phyloP scores from a whole-genome alignment of 2,888 invertebrate genomes.

The Leptinotarsa haldemani region DNA sequence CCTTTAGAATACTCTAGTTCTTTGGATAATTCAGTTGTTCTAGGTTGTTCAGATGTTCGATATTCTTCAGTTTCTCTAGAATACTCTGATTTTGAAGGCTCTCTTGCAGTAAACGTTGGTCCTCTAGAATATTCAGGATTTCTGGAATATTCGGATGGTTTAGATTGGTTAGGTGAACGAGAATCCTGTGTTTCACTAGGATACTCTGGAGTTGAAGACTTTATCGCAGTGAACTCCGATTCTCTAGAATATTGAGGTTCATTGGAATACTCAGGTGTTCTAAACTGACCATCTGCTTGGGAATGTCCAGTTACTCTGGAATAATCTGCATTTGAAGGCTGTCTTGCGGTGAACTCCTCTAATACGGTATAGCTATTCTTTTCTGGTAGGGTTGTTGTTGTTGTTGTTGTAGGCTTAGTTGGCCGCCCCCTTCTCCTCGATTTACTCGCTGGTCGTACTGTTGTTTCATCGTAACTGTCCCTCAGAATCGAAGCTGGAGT shows the following conservation, averaged over 20 bases:
- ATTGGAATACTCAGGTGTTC: slow-evolving; percentile 40
- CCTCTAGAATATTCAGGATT: slow-evolving; percentile 24
- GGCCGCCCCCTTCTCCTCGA: slow-evolving; percentile 47
- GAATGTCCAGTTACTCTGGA: slow-evolving; percentile 25
- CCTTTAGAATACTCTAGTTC: slow-evolving; percentile 25
- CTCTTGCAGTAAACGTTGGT: background rate
- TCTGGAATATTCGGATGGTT: slow-evolving; percentile 38
- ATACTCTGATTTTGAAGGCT: background rate
- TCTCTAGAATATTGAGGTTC: slow-evolving; percentile 26
- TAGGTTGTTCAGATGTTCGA: slow-evolving; percentile 33
- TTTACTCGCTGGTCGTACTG: slow-evolving; percentile 38
- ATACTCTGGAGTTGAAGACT: slow-evolving; percentile 8
- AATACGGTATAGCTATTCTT: slow-evolving; percentile 57
- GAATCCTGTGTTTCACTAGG: slow-evolving; percentile 21
- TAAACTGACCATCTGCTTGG: slow-evolving; percentile 33
- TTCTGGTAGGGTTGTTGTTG: slow-evolving; percentile 45
- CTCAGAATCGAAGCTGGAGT: slow-evolving; percentile 47
- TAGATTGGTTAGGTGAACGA: slow-evolving; percentile 32
- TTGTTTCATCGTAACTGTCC: slow-evolving; percentile 44
- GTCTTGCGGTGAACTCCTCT: slow-evolving; percentile 56
- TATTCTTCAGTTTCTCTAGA: slow-evolving; percentile 21
- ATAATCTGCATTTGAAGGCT: slow-evolving; percentile 37
- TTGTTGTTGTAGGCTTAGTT: slow-evolving; percentile 40
- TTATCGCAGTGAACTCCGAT: background rate
- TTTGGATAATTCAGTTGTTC: slow-evolving; percentile 37